Evolutionary conservation across 2,797 vertebrate genomes (phyloP).

Genomic region (Varecia variegata): DNA sequence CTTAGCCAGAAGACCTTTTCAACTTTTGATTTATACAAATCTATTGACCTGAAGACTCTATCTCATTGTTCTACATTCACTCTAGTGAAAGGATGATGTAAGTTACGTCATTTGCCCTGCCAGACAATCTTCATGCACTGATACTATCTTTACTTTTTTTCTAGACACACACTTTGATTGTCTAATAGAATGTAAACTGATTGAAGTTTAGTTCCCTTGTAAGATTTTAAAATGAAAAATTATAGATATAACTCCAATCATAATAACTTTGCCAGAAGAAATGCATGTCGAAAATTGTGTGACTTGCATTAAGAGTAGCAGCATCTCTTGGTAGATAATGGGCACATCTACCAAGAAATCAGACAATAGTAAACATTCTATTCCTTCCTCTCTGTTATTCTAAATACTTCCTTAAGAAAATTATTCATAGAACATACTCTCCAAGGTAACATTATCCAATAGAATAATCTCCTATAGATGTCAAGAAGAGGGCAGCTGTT

Average conservation of each 20-base stretch:
- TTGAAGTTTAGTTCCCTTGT: neutral
- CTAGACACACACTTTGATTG: neutral
- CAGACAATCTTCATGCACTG: neutral
- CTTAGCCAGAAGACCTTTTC: neutral
- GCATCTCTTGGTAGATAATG: neutral
- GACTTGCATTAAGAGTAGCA: neutral
- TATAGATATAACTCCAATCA: neutral
- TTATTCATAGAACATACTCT: neutral
- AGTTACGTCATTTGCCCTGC: neutral
- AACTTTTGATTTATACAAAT: constrained; percentile 17
- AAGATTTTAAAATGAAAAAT: constrained; percentile 13
- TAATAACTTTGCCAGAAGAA: constrained; percentile 23
- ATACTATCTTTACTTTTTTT: neutral
- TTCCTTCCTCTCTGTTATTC: constrained; percentile 24
- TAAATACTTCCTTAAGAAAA: neutral
- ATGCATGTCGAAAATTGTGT: neutral
- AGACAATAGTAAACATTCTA: neutral
- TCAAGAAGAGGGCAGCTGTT: neutral
- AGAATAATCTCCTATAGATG: neutral
- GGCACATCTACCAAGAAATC: neutral
- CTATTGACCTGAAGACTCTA: neutral
- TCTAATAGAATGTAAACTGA: neutral
- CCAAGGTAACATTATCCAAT: neutral
- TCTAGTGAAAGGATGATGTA: neutral
- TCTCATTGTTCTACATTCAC: neutral